Percentiles rank a stretch among this genome's conserved stretches.
Conservation (phyloP, 2,797 vertebrate species). For the Hyperoplus lanceolatus region DNA sequence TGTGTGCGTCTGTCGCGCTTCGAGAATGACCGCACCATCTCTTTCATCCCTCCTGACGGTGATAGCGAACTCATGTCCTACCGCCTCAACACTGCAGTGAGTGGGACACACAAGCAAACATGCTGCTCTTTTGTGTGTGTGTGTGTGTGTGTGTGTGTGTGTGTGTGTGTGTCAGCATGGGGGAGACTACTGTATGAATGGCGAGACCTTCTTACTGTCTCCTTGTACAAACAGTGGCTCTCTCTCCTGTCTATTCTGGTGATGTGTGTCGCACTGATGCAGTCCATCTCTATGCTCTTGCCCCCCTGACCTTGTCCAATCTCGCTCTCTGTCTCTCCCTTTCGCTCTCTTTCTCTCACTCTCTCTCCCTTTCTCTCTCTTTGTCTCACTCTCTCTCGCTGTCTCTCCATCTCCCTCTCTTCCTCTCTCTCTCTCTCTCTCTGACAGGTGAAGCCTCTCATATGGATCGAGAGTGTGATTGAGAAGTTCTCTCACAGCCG, state of each 20-base stretch:
- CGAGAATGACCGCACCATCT: constrained; percentile 90
- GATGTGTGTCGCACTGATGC: constrained; percentile 46
- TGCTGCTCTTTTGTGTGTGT: not conserved
- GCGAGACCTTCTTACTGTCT: constrained; percentile 9
- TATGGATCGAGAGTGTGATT: constrained; percentile 90
- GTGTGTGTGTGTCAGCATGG: too few species aligned
- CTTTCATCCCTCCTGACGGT: constrained; percentile 89
- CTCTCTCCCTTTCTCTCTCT: constrained; percentile 13
- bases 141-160: too few species aligned
- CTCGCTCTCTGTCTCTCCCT: not conserved
- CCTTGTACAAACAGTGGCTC: constrained; percentile 33
- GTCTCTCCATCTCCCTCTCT: not conserved
- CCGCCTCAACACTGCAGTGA: constrained; percentile 88
- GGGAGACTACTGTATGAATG: not conserved
- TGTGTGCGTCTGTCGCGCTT: constrained; percentile 90
- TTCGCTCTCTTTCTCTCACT: not conserved
- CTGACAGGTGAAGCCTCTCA: constrained; percentile 88
- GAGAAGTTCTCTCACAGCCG: constrained; percentile 90
- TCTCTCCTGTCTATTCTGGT: constrained; percentile 19
- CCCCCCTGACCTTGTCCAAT: constrained; percentile 65
- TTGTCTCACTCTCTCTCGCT: not conserved
- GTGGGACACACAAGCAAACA: constrained; percentile 35
- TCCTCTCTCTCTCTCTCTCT: constrained; percentile 23
- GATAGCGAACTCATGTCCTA: constrained; percentile 90
- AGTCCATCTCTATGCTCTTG: constrained; percentile 24